A percentile compares a stretch with the other conserved stretches of the same genome.
phyloP scores from a whole-genome alignment of 2,797 vertebrate genomes.

The Tarsius wallacei region DNA sequence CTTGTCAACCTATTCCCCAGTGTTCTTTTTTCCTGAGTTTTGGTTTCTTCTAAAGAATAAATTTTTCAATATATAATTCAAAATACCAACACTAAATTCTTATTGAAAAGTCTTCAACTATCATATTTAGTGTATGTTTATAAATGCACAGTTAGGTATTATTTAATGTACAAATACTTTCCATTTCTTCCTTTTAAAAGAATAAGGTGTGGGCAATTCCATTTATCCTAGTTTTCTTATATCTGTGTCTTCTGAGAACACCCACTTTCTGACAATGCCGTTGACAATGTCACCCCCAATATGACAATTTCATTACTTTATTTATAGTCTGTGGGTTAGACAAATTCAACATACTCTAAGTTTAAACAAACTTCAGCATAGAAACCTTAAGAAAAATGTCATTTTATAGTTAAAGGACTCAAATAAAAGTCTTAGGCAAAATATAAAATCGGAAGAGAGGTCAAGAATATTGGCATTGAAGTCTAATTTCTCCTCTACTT shows the following conservation, averaged over 20 bases:
- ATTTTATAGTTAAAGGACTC: constrained; percentile 41
- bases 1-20: constrained; percentile 9
- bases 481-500: neutral
- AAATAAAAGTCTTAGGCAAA: constrained; percentile 48
- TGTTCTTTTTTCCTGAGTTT: constrained; percentile 16
- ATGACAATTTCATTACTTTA: constrained; percentile 78
- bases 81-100: neutral
- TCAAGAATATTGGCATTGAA: neutral
- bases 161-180: neutral
- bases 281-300: constrained; percentile 62
- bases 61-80: constrained; percentile 36
- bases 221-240: constrained; percentile 44
- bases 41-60: constrained; percentile 55
- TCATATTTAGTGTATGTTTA: neutral
- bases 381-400: constrained; percentile 56
- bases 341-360: constrained; percentile 58
- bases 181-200: constrained; percentile 46
- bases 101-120: neutral
- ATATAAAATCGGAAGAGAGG: constrained; percentile 7
- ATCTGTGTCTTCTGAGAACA: constrained; percentile 55
- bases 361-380: constrained; percentile 64
- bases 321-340: constrained; percentile 25
- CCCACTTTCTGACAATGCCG: constrained; percentile 48
- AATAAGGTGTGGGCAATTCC: constrained; percentile 39
- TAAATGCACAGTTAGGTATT: neutral